Evolutionary conservation across 2,797 vertebrate species (phyloP).

Genomic region (Salmo trutta): DNA sequence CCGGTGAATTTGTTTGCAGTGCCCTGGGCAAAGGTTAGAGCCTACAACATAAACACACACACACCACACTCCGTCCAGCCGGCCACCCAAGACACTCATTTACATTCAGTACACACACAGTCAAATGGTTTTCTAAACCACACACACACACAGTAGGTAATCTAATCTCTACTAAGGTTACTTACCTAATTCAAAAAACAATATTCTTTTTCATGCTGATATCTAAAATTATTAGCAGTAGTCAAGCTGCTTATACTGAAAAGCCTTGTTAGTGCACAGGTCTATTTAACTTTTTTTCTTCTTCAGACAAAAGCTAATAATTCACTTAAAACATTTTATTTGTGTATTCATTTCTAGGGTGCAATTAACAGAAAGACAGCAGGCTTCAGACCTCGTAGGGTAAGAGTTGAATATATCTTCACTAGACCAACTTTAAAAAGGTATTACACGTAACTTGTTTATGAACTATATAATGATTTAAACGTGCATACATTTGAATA

Average conservation of each 20-base stretch:
- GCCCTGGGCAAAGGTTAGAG: slow-evolving; percentile 29
- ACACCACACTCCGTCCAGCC: no score
- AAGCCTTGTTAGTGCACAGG: no score
- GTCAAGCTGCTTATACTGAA: no score
- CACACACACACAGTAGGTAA: neutral
- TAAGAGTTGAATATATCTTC: neutral
- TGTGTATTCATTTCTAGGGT: slow-evolving; percentile 39
- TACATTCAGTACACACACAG: neutral
- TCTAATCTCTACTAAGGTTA: neutral
- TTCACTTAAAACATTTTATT: slow-evolving; percentile 29
- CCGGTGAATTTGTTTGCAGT: slow-evolving; percentile 58
- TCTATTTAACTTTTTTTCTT: no score
- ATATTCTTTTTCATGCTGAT: slow-evolving; percentile 30
- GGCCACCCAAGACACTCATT: neutral
- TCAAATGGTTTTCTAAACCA: neutral
- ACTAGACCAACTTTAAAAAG: no score
- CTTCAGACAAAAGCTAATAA: no score
- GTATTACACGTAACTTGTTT: no score
- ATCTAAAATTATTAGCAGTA: slow-evolving; percentile 28
- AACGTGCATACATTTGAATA: no score
- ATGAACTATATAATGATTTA: no score
- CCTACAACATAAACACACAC: slow-evolving; percentile 32
- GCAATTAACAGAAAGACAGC: slow-evolving; percentile 18
- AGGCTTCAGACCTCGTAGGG: no score
- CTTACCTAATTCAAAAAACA: slow-evolving; percentile 42